phyloP scores from a whole-genome alignment of 2,888 invertebrate genomes.

The Drosophila rubida region DNA sequence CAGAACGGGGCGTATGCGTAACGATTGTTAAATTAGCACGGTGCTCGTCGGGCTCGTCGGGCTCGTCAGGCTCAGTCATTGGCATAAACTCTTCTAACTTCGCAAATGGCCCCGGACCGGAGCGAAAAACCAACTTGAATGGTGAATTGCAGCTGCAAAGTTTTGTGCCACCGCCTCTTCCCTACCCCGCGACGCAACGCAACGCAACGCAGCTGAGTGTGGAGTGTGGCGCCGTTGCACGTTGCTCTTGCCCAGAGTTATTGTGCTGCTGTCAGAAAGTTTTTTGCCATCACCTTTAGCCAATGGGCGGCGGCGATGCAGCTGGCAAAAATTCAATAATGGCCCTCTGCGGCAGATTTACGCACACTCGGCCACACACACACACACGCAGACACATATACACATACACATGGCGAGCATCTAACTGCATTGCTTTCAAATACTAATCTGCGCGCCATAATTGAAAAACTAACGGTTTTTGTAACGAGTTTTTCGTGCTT shows the following conservation, averaged over 20 bases:
- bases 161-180: conserved; percentile 9
- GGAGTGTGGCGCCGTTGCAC: conserved; percentile 26
- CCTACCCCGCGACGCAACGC: not conserved
- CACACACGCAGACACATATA: conserved; percentile 4
- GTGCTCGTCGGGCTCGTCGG: not conserved
- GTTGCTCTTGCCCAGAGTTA: conserved; percentile 72
- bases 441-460: conserved; percentile 78
- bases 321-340: conserved; percentile 69
- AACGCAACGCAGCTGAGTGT: not conserved
- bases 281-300: conserved; percentile 51
- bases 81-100: conserved; percentile 39
- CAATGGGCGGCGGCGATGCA: conserved; percentile 33
- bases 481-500: conserved; percentile 77
- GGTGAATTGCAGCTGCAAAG: conserved; percentile 56
- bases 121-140: conserved; percentile 42
- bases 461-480: conserved; percentile 78
- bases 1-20: conserved; percentile 48
- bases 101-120: conserved; percentile 20
- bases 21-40: conserved; percentile 25
- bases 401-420: not conserved
- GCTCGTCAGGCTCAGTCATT: conserved; percentile 12
- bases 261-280: conserved; percentile 68
- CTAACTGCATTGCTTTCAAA: conserved; percentile 63
- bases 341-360: conserved; percentile 62
- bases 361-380: conserved; percentile 39